phyloP scores from a whole-genome alignment of 2,888 invertebrate species.

The Rhagonycha fulva region DNA sequence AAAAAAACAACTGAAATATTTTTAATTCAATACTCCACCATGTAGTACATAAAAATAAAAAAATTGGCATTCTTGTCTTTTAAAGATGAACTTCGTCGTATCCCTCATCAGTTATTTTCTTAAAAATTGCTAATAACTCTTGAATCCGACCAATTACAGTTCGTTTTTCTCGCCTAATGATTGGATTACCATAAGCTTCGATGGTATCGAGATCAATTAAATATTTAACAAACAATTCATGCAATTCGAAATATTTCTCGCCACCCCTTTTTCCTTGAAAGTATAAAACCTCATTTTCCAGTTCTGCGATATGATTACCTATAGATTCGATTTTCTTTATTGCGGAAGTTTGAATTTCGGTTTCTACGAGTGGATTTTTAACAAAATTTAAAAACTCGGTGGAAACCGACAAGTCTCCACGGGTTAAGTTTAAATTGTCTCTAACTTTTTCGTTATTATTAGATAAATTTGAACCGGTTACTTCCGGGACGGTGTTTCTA shows the following conservation, averaged over 20 bases:
- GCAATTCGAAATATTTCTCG: slow-evolving; percentile 6
- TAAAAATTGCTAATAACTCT: slow-evolving; percentile 11
- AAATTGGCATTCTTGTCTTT: not conserved
- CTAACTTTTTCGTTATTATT: not conserved
- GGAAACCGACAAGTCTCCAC: not conserved
- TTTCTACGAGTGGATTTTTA: not conserved
- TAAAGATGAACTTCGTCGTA: not conserved
- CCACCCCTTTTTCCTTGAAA: slow-evolving; percentile 26
- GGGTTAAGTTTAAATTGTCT: not conserved
- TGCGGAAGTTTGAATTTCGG: not conserved
- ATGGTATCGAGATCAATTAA: slow-evolving; percentile 12
- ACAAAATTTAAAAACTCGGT: not conserved
- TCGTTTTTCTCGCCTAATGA: slow-evolving; percentile 19
- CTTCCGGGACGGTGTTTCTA: not conserved
- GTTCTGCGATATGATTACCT: slow-evolving; percentile 17
- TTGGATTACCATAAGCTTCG: slow-evolving; percentile 5
- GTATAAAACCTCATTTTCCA: slow-evolving; percentile 22
- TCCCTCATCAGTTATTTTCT: not conserved
- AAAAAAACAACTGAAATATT: not conserved
- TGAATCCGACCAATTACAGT: slow-evolving; percentile 9
- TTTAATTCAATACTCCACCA: not conserved
- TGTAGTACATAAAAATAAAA: not conserved
- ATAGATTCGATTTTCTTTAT: slow-evolving; percentile 18
- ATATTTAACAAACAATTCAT: slow-evolving; percentile 5
- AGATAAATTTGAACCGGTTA: not conserved